phyloP scores from a whole-genome alignment of 2,113 vertebrate species.

The Pachyramphus minor region DNA sequence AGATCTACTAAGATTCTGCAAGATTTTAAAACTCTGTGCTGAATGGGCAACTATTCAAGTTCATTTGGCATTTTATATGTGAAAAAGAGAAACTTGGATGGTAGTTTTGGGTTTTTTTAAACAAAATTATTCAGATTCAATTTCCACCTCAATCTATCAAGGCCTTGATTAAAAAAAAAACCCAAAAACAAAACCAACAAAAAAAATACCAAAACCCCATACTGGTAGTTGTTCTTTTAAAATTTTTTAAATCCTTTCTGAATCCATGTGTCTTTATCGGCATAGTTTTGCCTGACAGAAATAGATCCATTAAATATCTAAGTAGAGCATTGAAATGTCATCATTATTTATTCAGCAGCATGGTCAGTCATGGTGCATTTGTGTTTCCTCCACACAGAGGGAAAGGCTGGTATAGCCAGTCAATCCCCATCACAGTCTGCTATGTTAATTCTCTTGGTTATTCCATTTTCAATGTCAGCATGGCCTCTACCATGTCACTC shows the following conservation, averaged over 20 bases:
- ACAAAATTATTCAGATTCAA: not conserved
- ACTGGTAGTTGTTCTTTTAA: not conserved
- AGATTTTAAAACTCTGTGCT: not conserved
- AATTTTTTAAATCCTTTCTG: not conserved
- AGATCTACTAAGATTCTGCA: not conserved
- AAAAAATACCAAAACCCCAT: not conserved
- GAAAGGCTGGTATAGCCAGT: not conserved
- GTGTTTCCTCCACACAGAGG: not conserved
- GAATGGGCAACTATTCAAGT: not conserved
- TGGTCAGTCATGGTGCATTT: not conserved
- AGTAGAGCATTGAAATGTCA: not conserved
- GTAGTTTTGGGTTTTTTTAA: not conserved
- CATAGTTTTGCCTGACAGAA: not conserved
- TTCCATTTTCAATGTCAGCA: not conserved
- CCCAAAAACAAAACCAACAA: not conserved
- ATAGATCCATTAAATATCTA: not conserved
- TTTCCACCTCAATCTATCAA: not conserved
- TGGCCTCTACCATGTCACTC: not conserved
- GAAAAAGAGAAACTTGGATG: not conserved
- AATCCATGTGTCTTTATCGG: not conserved
- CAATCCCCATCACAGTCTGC: not conserved
- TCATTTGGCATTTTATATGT: not conserved
- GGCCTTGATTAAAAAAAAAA: not conserved
- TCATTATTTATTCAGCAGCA: not conserved
- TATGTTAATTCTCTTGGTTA: not conserved